Base-by-base conservation (phyloP, 2,888 invertebrate species). In the Axea sp. region DNA sequence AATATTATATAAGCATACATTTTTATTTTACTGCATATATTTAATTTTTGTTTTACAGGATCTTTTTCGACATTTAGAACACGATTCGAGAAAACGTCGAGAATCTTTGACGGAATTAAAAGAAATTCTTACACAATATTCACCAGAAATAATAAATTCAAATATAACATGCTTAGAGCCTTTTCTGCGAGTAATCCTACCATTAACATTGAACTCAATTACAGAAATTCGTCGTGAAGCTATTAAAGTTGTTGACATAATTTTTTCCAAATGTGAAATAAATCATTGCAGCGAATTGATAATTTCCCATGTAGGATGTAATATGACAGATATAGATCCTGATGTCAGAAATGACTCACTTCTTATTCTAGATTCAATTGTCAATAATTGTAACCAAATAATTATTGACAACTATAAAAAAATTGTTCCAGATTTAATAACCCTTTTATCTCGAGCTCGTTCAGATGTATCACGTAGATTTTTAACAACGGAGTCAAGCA, bases 241-340 rank as follows among this genome's bases (percentile, higher is more conserved):
- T 0, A 84, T 91, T 0, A 91, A 91, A 86, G 90, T 91, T 4
- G 79, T 92, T 1, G 89, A 89, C 77, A 79, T 89, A 12, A 88
- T 91, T 53, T 83, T 91, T 1, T 79, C 84, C 17, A 81, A 88
- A 65, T 83, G 82, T 4, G 86, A 90, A 5, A 91, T 91, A 78
- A 85, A 93, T 30, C 95, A 96, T 5, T 95, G 95, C 85, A 94
- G 94, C 83, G 91, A 93, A 72, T 89, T 94, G 3, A 88, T 97
- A 68, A 92, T 93, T 11, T 93, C 95, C 0, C 95, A 95, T 86
- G 87, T 97, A 39, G 91, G 93, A 51, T 96, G 96, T 88, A 94
- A 95, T 0, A 95, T 97, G 95, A 96, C 96, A 0, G 95, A 97
- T 81, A 94, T 97, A 67, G 92, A 94, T 83, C 90, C 90, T 6